These are phyloP conservation scores for Porphyrio hochstetteri DNA, from an alignment of 2,113 vertebrate species.

Conservation along the genomic window DNA sequence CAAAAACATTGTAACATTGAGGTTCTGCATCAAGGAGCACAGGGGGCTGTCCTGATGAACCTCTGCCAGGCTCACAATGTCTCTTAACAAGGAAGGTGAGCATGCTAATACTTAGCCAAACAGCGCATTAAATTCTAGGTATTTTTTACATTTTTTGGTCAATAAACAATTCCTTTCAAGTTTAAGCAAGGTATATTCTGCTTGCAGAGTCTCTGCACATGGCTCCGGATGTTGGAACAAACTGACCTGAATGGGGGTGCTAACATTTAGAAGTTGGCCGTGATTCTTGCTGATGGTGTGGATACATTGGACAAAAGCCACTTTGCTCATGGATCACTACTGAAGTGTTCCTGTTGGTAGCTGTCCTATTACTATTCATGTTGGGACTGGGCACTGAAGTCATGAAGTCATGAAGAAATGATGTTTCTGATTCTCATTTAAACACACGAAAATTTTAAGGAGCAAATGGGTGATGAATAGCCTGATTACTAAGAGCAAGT, in stretches of 20 bases:
- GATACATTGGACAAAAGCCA: background rate
- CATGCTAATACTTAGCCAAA: background rate
- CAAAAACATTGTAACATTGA: background rate
- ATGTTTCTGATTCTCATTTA: background rate
- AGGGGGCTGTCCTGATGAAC: background rate
- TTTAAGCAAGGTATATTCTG: background rate
- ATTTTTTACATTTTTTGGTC: background rate
- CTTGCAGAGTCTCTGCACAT: background rate
- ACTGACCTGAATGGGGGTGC: background rate
- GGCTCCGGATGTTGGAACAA: background rate
- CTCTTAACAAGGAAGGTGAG: background rate
- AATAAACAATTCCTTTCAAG: background rate
- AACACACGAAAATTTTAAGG: background rate
- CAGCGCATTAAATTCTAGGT: background rate
- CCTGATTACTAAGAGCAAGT: background rate
- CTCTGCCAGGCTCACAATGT: background rate
- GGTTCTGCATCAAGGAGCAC: background rate
- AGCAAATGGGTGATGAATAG: background rate
- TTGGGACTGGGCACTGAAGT: background rate
- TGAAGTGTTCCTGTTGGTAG: background rate
- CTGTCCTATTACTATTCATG: background rate
- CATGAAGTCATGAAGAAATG: too few species aligned
- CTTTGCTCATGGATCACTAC: background rate
- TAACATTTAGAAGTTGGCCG: background rate
- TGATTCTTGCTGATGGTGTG: background rate